A percentile compares a stretch with the other conserved stretches of the same genome.
These are phyloP conservation scores for Cantharis rufa DNA, from an alignment of 2,888 invertebrate genomes.

Conservation along the genomic window DNA sequence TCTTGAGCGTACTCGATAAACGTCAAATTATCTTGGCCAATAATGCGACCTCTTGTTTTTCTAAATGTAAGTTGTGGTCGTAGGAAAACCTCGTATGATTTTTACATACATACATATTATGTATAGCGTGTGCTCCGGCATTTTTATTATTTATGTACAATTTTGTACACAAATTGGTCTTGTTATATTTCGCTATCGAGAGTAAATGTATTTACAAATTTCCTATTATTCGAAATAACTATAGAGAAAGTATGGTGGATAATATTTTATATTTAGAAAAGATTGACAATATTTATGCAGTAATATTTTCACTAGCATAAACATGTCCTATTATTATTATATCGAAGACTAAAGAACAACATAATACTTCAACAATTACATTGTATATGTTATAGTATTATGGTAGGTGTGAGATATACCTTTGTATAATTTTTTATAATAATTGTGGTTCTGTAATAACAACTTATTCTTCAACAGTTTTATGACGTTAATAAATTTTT, in stretches of 20 bases:
- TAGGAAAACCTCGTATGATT: background rate
- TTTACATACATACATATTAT: background rate
- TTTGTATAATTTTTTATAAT: constrained; percentile 8
- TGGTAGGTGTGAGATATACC: constrained; percentile 9
- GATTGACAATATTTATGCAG: background rate
- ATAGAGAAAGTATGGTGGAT: background rate
- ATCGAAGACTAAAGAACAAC: background rate
- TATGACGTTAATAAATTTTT: constrained; percentile 12
- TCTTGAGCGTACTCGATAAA: background rate
- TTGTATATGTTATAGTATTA: constrained; percentile 6
- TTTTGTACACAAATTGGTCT: background rate
- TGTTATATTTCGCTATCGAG: background rate
- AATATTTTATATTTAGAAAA: background rate
- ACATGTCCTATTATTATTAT: background rate
- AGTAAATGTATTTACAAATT: background rate
- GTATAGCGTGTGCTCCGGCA: background rate
- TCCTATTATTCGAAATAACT: background rate
- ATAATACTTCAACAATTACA: constrained; percentile 9
- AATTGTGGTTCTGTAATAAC: constrained; percentile 9
- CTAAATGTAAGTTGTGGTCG: background rate
- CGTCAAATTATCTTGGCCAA: background rate
- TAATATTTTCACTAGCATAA: background rate
- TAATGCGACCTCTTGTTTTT: background rate
- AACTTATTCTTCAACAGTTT: constrained; percentile 10
- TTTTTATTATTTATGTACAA: background rate